phyloP scores from a whole-genome alignment of 2,113 vertebrate species.

The Lophius piscatorius region DNA sequence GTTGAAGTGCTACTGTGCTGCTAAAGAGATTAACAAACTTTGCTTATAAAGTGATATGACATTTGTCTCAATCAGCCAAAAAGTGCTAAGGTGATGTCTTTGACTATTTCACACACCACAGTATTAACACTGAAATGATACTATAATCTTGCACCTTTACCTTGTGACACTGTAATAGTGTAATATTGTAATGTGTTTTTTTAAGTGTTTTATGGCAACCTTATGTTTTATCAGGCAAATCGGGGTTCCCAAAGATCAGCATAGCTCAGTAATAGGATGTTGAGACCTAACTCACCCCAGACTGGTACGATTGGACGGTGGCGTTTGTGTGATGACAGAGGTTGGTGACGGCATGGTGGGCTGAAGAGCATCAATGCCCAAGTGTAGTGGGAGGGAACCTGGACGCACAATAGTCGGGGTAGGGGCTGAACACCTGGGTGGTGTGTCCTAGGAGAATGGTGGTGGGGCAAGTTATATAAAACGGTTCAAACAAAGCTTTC shows the following conservation, averaged over 20 bases:
- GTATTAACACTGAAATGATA: too few species aligned
- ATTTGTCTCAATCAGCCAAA: too few species aligned
- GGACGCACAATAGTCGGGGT: constrained; percentile 95
- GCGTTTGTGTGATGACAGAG: constrained; percentile 96
- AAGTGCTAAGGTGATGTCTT: too few species aligned
- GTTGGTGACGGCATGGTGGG: constrained; percentile 96
- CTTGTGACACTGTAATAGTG: not conserved
- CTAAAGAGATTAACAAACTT: too few species aligned
- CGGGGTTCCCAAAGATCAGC: too few species aligned
- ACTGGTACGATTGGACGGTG: constrained; percentile 89
- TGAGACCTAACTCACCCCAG: constrained; percentile 84
- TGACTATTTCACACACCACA: too few species aligned
- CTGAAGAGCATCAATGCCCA: constrained; percentile 91
- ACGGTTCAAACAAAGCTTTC: not conserved
- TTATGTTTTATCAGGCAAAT: too few species aligned
- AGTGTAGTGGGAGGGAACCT: constrained; percentile 90
- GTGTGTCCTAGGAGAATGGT: constrained; percentile 72
- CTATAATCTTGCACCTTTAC: too few species aligned
- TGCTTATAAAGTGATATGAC: too few species aligned
- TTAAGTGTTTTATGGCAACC: too few species aligned
- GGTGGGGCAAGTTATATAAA: not conserved
- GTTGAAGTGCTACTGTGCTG: too few species aligned
- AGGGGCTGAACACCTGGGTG: constrained; percentile 87
- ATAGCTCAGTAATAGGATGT: not conserved
- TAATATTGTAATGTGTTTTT: not conserved